Evolutionary conservation across 2,888 invertebrate genomes (phyloP).

Genomic region (Cheilosia impressa): DNA sequence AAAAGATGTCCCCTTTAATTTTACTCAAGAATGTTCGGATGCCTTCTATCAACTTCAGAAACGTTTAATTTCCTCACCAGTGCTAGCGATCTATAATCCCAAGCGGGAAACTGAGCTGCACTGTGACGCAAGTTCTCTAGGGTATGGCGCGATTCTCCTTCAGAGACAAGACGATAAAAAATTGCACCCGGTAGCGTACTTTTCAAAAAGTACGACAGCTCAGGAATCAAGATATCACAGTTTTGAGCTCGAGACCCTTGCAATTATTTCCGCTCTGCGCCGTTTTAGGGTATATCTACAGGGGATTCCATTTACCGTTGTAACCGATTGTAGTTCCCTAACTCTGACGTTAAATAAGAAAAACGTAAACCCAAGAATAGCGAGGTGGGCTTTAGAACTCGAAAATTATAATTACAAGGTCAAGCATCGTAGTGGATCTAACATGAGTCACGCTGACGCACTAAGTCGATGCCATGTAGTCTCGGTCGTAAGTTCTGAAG

Average conservation of each 20-base stretch:
- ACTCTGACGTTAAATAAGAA: conserved; percentile 76
- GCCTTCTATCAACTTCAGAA: background rate
- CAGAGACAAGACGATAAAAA: conserved; percentile 74
- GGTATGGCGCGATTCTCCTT: conserved; percentile 77
- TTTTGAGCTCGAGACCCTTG: conserved; percentile 78
- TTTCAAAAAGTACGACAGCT: conserved; percentile 70
- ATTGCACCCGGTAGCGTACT: conserved; percentile 78
- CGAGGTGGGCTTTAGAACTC: conserved; percentile 75
- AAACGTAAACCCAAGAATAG: conserved; percentile 68
- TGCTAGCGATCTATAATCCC: conserved; percentile 78
- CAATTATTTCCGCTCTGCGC: conserved; percentile 74
- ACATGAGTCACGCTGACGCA: conserved; percentile 28
- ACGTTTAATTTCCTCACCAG: background rate
- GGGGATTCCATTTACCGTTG: no score
- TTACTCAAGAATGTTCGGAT: background rate
- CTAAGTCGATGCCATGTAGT: conserved; percentile 19
- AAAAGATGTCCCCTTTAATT: background rate
- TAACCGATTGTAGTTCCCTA: conserved; percentile 66
- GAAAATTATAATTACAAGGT: no score
- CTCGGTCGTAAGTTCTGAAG: background rate
- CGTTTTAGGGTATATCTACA: conserved; percentile 64
- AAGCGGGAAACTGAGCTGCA: conserved; percentile 76
- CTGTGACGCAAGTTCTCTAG: conserved; percentile 77
- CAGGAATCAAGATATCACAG: conserved; percentile 77
- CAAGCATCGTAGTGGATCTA: background rate